These are phyloP conservation scores for Phrixothrix hirtus DNA, from an alignment of 2,888 invertebrate genomes.

Conservation along the genomic window DNA sequence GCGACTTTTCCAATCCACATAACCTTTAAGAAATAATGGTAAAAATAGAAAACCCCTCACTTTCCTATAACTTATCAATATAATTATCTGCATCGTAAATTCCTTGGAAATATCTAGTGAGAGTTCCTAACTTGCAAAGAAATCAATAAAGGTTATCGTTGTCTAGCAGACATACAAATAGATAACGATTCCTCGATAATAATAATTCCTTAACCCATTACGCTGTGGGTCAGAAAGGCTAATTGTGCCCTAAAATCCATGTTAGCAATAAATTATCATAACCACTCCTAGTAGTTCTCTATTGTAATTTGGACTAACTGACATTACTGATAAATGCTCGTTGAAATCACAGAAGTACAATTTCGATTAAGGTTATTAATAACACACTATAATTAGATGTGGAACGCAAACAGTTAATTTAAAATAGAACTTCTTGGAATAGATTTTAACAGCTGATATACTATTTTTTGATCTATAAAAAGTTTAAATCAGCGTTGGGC, in stretches of 20 bases:
- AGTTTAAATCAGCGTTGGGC: not conserved
- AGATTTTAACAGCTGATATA: constrained; percentile 19
- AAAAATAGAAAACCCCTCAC: constrained; percentile 30
- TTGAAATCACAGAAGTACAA: constrained; percentile 14
- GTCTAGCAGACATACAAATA: constrained; percentile 24
- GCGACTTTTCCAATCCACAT: constrained; percentile 32
- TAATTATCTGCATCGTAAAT: constrained; percentile 33
- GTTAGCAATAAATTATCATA: constrained; percentile 24
- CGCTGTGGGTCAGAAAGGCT: constrained; percentile 25
- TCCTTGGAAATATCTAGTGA: constrained; percentile 13
- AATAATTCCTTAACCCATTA: constrained; percentile 25
- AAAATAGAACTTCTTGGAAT: constrained; percentile 14
- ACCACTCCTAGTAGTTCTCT: constrained; percentile 15
- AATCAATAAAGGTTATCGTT: constrained; percentile 27
- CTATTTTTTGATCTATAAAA: constrained; percentile 2
- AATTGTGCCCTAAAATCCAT: constrained; percentile 26
- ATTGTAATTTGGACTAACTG: constrained; percentile 18
- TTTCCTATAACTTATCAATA: constrained; percentile 34
- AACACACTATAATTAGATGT: constrained; percentile 19
- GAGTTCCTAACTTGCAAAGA: constrained; percentile 17
- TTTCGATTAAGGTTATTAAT: constrained; percentile 22
- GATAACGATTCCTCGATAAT: constrained; percentile 23
- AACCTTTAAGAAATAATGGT: constrained; percentile 29
- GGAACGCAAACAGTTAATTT: constrained; percentile 20
- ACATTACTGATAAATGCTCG: constrained; percentile 17